A percentile compares a stretch with the other conserved stretches of the same genome.
These are phyloP conservation scores for Antedon mediterranea DNA, from an alignment of 53 echinoderm and acorn worm genomes.

Conservation along the genomic window DNA sequence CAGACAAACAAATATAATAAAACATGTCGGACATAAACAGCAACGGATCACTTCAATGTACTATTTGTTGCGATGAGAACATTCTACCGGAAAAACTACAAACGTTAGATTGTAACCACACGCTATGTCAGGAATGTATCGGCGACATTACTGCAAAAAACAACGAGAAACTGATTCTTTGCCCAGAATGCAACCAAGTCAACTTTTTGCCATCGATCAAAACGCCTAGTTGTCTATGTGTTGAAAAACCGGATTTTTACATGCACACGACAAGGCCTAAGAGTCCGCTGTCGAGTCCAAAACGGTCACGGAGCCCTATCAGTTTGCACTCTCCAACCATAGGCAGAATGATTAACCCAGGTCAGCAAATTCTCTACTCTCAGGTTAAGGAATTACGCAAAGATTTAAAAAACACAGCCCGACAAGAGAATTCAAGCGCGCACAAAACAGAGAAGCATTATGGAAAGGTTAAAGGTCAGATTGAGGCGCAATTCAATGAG, in stretches of 20 bases:
- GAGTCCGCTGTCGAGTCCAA: background rate
- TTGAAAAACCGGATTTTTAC: background rate
- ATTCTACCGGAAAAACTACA: background rate
- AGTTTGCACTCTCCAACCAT: background rate
- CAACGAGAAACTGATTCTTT: background rate
- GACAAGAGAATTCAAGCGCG: background rate
- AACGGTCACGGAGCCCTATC: background rate
- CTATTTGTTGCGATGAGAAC: background rate
- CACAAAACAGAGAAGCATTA: background rate
- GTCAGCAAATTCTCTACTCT: background rate
- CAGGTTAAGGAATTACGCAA: background rate
- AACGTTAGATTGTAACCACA: background rate
- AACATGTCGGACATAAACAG: background rate
- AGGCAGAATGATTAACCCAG: background rate
- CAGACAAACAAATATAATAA: background rate
- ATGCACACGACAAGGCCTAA: background rate
- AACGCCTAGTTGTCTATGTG: background rate
- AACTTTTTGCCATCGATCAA: background rate
- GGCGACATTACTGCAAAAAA: background rate
- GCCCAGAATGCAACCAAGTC: background rate
- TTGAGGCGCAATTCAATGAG: background rate
- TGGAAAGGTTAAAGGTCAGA: background rate
- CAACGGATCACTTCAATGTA: background rate
- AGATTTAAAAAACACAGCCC: background rate
- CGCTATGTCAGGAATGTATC: background rate